Base-by-base conservation (phyloP, 2,113 vertebrate species). In the Zootoca vivipara region DNA sequence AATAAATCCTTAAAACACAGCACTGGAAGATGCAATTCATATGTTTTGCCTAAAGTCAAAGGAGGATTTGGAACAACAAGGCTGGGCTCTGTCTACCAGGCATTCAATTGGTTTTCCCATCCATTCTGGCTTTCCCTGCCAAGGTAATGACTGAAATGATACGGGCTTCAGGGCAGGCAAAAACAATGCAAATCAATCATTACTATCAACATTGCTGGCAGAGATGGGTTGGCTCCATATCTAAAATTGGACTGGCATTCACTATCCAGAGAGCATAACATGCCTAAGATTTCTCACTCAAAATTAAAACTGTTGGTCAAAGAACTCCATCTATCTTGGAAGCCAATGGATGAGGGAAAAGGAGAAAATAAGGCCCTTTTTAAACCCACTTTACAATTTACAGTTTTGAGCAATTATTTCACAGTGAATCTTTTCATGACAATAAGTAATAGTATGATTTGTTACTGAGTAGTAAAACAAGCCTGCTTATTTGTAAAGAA, bases 61-160 rank as follows among this genome's bases (percentile, higher is more conserved):
- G 13, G 82, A 82, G 35, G 0, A 0, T 3, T 38, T 5, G 87
- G 46, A 62, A 3, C 35, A 87, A 52, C 40, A 83, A 88, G 87
- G 12, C 40, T 70, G 65, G 86, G 84, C 72, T 90, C 24, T 5
- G 26, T 80, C 82, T 87, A 79, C 28, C 18, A 74, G 8, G 26
- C 67, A 75, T 67, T 75, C 74, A 72, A 46, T 85, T 9, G 82
- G 79, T 87, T 78, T 77, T 90, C 77, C 85, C 82, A 78, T 90
- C 87, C 90, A 79, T 75, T 78, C 90, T 8, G n/a, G 52, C 38
- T 88, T 89, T 33, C 18, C 70, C 86, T 91, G 89, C 73, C 89
- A 87, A 94, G 91, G 28, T 6, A 87, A 62, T 77, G 67, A 89
- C 89, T 92, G 85, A 93, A 90, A 93, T 82, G 62, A 89, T 22